A percentile compares a stretch with the other conserved stretches of the same genome.
Evolutionary conservation across 2,113 vertebrate genomes (phyloP).

Genomic region (Capricornis sumatraensis): DNA sequence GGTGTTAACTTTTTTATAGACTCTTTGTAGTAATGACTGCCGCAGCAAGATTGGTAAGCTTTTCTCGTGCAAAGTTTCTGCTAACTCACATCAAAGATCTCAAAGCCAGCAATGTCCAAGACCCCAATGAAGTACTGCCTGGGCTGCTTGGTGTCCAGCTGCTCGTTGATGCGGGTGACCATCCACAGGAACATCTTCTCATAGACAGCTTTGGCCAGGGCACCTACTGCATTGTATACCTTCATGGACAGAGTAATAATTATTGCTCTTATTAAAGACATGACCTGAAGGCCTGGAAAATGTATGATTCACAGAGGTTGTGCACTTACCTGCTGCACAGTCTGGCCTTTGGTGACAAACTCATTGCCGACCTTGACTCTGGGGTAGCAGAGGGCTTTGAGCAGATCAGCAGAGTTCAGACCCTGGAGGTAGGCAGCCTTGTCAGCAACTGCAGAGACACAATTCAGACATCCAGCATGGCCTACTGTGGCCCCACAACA

Average conservation of each 20-base stretch:
- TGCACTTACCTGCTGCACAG: slow-evolving; percentile 85
- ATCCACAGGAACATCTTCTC: slow-evolving; percentile 91
- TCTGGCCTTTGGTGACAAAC: slow-evolving; percentile 90
- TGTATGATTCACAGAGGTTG: not conserved
- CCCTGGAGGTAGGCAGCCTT: slow-evolving; percentile 87
- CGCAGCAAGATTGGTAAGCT: not conserved
- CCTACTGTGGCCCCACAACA: not conserved
- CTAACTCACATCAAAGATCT: slow-evolving; percentile 81
- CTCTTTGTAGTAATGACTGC: not conserved
- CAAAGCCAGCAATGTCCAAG: slow-evolving; percentile 81
- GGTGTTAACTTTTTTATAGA: not conserved
- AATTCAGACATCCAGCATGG: not conserved
- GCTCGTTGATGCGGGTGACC: slow-evolving; percentile 82
- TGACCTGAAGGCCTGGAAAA: not conserved
- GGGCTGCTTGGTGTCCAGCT: slow-evolving; percentile 81
- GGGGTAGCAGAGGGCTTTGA: slow-evolving; percentile 88
- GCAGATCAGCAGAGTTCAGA: slow-evolving; percentile 89
- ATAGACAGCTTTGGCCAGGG: slow-evolving; percentile 80
- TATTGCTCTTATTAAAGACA: not conserved
- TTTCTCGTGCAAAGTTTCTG: not conserved
- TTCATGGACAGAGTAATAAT: slow-evolving; percentile 13
- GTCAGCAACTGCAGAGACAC: slow-evolving; percentile 81
- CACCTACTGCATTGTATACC: slow-evolving; percentile 77
- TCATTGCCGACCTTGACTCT: slow-evolving; percentile 91
- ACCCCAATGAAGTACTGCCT: slow-evolving; percentile 72